Evolutionary conservation across 2,797 vertebrate species (phyloP).

Genomic region (Kryptopterus vitreolus): DNA sequence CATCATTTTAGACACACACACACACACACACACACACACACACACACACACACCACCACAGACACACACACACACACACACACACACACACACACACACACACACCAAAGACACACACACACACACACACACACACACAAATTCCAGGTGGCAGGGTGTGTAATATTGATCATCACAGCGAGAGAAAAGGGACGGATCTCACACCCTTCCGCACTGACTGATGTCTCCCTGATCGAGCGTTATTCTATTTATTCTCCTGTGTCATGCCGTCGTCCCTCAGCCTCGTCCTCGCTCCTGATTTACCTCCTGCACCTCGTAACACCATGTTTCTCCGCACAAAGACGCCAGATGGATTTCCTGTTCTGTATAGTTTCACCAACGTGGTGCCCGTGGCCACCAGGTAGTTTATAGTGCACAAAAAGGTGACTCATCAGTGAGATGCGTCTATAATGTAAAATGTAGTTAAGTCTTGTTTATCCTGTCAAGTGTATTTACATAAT

Average conservation of each 20-base stretch:
- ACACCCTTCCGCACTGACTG: not conserved
- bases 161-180: not conserved
- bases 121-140: not conserved
- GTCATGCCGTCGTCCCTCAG: not conserved
- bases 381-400: too few relatives aligned
- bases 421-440: too few relatives aligned
- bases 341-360: not conserved
- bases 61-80: not conserved
- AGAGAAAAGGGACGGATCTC: not conserved
- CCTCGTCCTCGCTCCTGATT: not conserved
- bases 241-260: not conserved
- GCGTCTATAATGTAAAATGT: too few relatives aligned
- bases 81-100: not conserved
- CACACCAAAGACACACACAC: conserved; percentile 9
- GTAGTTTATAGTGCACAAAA: too few relatives aligned
- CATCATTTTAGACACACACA: too few relatives aligned
- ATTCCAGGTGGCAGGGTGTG: not conserved
- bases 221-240: not conserved
- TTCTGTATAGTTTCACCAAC: not conserved
- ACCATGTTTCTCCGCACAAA: not conserved
- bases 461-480: too few relatives aligned
- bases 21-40: not conserved
- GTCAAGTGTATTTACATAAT: too few relatives aligned
- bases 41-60: conserved; percentile 11
- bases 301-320: not conserved